phyloP scores from a whole-genome alignment of 2,888 invertebrate genomes.

The Apamea monoglypha region DNA sequence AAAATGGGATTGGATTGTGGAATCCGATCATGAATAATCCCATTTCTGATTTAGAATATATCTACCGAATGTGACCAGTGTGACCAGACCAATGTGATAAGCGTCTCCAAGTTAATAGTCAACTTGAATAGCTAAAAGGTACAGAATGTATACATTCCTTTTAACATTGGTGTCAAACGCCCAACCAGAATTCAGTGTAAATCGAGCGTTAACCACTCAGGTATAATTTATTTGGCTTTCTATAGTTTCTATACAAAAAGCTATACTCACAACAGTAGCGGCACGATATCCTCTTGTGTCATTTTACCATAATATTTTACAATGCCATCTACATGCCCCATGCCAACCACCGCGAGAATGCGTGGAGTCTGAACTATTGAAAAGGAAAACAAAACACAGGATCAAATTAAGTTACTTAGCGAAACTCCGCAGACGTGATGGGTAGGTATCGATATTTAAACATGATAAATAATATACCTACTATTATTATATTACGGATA shows the following conservation, averaged over 20 bases:
- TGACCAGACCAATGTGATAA: background rate
- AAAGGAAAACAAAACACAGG: constrained; percentile 32
- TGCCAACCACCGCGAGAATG: constrained; percentile 98
- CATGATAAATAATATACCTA: too few relatives aligned
- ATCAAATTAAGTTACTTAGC: background rate
- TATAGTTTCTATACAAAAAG: constrained; percentile 12
- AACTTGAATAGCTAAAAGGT: background rate
- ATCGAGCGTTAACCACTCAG: background rate
- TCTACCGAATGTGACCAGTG: background rate
- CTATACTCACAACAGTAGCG: constrained; percentile 83
- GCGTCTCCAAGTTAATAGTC: background rate
- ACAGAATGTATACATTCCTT: background rate
- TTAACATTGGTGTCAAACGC: background rate
- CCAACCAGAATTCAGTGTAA: background rate
- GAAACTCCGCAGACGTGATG: background rate
- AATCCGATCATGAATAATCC: background rate
- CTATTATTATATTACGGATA: background rate
- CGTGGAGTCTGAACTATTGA: constrained; percentile 89
- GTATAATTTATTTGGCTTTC: background rate
- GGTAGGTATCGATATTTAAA: too few relatives aligned
- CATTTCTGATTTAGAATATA: background rate
- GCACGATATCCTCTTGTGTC: constrained; percentile 85
- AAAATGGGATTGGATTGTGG: background rate
- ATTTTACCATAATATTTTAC: constrained; percentile 85
- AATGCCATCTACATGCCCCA: constrained; percentile 98